phyloP scores from a whole-genome alignment of 1,140 invertebrate genomes.

The Tetramorium parvispinum region DNA sequence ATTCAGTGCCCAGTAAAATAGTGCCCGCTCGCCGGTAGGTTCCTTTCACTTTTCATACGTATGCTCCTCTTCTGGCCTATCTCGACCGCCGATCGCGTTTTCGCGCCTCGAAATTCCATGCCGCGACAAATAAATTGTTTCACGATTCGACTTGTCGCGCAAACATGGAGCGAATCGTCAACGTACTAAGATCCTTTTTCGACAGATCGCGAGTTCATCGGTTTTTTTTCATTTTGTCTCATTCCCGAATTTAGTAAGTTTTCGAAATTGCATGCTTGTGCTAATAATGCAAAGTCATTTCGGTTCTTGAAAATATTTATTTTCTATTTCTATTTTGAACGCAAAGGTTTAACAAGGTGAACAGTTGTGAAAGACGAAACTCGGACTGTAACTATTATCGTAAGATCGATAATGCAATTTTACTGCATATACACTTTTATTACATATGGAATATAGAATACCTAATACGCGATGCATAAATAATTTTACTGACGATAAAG shows the following conservation, averaged over 20 bases:
- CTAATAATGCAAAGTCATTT: neutral
- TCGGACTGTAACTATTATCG: neutral
- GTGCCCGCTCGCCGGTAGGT: slow-evolving; percentile 64
- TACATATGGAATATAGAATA: neutral
- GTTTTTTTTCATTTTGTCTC: neutral
- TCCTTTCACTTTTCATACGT: slow-evolving; percentile 68
- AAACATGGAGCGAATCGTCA: neutral
- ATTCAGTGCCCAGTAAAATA: slow-evolving; percentile 46
- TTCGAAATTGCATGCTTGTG: neutral
- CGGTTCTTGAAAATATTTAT: neutral
- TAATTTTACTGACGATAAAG: neutral
- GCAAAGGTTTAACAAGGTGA: neutral
- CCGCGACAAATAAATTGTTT: neutral
- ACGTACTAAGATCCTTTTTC: neutral
- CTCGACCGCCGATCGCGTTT: neutral
- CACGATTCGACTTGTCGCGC: slow-evolving; percentile 1
- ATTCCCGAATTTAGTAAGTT: neutral
- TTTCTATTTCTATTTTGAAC: neutral
- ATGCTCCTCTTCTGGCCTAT: slow-evolving; percentile 24
- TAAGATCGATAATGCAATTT: neutral
- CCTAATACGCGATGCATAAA: neutral
- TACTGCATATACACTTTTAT: neutral
- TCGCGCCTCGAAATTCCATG: neutral
- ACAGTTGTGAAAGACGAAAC: too few species aligned
- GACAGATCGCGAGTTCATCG: neutral